A percentile compares a stretch with the other conserved stretches of the same genome.
These are phyloP conservation scores for Drosophila jambulina DNA, from an alignment of 1,140 invertebrate genomes.

Conservation along the genomic window DNA sequence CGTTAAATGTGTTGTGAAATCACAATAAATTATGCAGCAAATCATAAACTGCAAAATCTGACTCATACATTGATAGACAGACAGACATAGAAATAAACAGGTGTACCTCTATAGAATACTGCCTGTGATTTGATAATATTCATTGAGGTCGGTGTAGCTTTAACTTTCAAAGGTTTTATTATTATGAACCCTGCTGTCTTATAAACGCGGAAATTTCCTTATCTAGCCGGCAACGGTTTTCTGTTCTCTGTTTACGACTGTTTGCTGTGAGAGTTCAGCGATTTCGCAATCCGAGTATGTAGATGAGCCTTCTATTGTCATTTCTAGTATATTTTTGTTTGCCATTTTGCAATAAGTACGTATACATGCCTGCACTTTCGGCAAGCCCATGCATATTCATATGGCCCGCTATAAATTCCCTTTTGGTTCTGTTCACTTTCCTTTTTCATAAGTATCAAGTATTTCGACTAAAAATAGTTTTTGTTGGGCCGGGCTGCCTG, in stretches of 20 bases:
- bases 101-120: not conserved
- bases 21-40: not conserved
- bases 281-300: slow-evolving; percentile 40
- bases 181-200: slow-evolving; percentile 4
- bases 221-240: slow-evolving; percentile 24
- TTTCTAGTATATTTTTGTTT: not conserved
- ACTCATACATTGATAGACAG: not conserved
- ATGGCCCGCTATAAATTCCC: slow-evolving; percentile 32
- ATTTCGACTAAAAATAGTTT: slow-evolving; percentile 73
- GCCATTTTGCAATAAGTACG: slow-evolving; percentile 36
- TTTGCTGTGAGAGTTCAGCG: slow-evolving; percentile 2
- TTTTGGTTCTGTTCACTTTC: slow-evolving; percentile 64
- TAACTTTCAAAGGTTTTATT: not conserved
- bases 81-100: not conserved
- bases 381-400: slow-evolving; percentile 18
- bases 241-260: slow-evolving; percentile 12
- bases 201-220: slow-evolving; percentile 32
- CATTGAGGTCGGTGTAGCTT: not conserved
- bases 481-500: slow-evolving; percentile 41
- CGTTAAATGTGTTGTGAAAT: not conserved
- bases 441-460: slow-evolving; percentile 71
- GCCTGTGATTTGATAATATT: not conserved
- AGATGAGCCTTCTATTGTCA: slow-evolving; percentile 16
- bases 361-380: slow-evolving; percentile 11
- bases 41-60: not conserved